Percentiles rank a stretch among this genome's conserved stretches.
Conservation (phyloP, 1,140 invertebrate species). For the Drosophila athabasca region DNA sequence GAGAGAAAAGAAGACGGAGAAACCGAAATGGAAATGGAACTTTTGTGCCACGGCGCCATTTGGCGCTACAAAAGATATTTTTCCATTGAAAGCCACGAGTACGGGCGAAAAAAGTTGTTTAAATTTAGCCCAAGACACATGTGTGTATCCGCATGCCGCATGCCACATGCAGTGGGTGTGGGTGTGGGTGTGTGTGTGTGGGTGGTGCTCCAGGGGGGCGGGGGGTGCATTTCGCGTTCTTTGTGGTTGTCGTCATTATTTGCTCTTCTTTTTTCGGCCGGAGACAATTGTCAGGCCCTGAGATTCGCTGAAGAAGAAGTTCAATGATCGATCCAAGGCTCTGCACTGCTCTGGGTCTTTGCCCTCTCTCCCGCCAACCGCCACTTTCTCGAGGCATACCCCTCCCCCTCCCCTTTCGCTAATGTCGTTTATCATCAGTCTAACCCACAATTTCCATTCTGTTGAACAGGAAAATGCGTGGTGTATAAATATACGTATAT, state of each 20-base stretch:
- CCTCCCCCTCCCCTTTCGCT: constrained; percentile 31
- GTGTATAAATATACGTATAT: constrained; percentile 38
- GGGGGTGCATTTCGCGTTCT: constrained; percentile 37
- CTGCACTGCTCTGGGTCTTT: not conserved
- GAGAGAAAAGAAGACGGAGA: constrained; percentile 21
- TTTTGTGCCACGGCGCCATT: constrained; percentile 76
- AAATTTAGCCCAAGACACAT: constrained; percentile 76
- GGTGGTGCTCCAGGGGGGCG: not conserved
- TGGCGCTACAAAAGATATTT: constrained; percentile 80
- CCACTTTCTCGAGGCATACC: constrained; percentile 16
- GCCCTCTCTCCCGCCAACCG: constrained; percentile 1
- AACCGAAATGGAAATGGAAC: constrained; percentile 58
- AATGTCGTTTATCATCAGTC: constrained; percentile 80
- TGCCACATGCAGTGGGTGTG: constrained; percentile 26
- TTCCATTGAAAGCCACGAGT: constrained; percentile 70
- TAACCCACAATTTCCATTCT: constrained; percentile 42
- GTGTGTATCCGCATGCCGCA: constrained; percentile 18
- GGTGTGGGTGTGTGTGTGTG: constrained; percentile 7
- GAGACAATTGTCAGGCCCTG: constrained; percentile 55
- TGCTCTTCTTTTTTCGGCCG: constrained; percentile 35
- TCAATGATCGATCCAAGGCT: constrained; percentile 50
- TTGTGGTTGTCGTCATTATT: constrained; percentile 40
- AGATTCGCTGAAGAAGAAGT: constrained; percentile 45
- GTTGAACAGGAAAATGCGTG: constrained; percentile 31
- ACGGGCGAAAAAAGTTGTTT: constrained; percentile 58